A percentile compares a stretch with the other conserved stretches of the same genome.
These are phyloP conservation scores for Sebastiscus tertius DNA, from an alignment of 2,797 vertebrate species.

Conservation along the genomic window DNA sequence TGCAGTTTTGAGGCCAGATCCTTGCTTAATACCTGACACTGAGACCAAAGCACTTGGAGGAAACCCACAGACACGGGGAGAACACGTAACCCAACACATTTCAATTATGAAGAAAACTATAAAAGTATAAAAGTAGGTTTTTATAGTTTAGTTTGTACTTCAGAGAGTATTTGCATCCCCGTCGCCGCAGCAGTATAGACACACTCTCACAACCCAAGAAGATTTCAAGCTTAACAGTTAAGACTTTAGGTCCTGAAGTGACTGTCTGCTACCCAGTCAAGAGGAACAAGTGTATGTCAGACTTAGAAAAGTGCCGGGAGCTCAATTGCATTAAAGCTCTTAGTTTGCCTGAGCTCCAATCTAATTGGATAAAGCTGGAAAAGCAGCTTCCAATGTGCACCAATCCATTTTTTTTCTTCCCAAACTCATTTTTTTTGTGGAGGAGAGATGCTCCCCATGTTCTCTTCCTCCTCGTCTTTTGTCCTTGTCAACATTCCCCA, in stretches of 20 bases:
- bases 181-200: slow-evolving; percentile 17
- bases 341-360: slow-evolving; percentile 81
- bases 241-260: slow-evolving; percentile 79
- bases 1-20: background rate
- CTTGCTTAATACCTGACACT: background rate
- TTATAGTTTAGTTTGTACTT: slow-evolving; percentile 28
- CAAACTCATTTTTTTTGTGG: slow-evolving; percentile 32
- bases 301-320: slow-evolving; percentile 81
- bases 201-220: slow-evolving; percentile 47
- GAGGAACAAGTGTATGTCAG: slow-evolving; percentile 84
- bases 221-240: slow-evolving; percentile 78
- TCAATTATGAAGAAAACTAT: slow-evolving; percentile 19
- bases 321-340: slow-evolving; percentile 86
- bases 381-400: slow-evolving; percentile 76
- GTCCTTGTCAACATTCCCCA: slow-evolving; percentile 80
- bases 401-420: slow-evolving; percentile 51
- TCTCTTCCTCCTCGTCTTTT: slow-evolving; percentile 64
- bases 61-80: background rate
- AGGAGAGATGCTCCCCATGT: slow-evolving; percentile 32
- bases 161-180: slow-evolving; percentile 25
- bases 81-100: slow-evolving; percentile 2
- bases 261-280: slow-evolving; percentile 80
- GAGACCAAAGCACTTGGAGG: background rate
- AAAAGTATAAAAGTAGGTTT: slow-evolving; percentile 38
- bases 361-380: slow-evolving; percentile 85